Evolutionary conservation across 2,113 vertebrate genomes (phyloP), one percentile per base, ranked within the genome.

Genomic region (Halichoerus grypus): DNA sequence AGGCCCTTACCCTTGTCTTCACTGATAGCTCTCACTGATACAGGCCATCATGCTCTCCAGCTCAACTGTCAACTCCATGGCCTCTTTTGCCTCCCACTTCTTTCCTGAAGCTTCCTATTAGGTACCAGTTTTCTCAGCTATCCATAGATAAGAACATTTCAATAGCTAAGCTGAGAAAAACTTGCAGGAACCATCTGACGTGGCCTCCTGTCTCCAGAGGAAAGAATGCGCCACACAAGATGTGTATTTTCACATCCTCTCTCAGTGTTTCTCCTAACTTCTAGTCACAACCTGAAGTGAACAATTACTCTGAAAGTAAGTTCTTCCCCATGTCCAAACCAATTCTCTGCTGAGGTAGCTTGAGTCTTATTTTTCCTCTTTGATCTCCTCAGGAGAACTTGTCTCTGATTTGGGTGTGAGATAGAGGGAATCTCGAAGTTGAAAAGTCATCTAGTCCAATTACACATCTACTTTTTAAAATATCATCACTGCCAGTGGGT

Each of bases 41-140:
- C 0, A n/a, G 39, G 69, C 4, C 28, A 46, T 94, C 89, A 7
- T 3, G 61, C 7, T 11, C 85, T 95, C 39, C 53, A 12, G 74
- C 82, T 86, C 26, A 13, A 86, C 88, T 51, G 51, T 65, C 85
- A 93, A 82, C 65, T 74, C 13, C 22, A 7, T 13, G 2, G 28
- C 88, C 57, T 81, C 36, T 6, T 81, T 88, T 49, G 51, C 55
- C 31, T 91, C 33, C 15, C 19, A 21, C 33, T 39, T 81, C 26
- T 55, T 67, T 81, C 85, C 76, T 28, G 16, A 82, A 77, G 15
- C 69, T 86, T 69, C 21, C 69, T 77, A 24, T n/a, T 82, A 72
- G 63, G 74, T 76, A 55, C 76, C 42, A 12, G 93, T 86, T 86
- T 91, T 71, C 80, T 97, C 87, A 42, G 67, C 26, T 11, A 49